Base-by-base conservation (phyloP, 2,113 vertebrate species). In the Indicator maculatus region DNA sequence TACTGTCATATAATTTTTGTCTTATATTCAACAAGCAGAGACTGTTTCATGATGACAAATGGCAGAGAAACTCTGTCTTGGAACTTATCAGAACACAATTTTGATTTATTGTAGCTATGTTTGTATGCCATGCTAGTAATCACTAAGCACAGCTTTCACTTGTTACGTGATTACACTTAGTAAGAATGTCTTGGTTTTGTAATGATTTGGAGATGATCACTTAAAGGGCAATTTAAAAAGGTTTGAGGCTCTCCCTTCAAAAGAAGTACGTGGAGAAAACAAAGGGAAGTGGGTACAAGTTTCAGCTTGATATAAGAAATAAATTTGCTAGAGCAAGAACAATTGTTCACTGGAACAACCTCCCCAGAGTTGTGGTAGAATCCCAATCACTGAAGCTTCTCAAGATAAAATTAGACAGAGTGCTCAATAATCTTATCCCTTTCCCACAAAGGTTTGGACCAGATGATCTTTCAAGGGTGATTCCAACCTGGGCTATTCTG, bases 211-310 rank as follows among this genome's bases (percentile, higher is more conserved):
- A 84, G 27, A 64, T 30, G 18, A 20, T 26, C 33, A 52, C 17
- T 65, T 67, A 39, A 79, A 89, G 38, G 8, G 47, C 58, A 41
- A 13, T 58, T 71, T 27, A 50, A 52, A 89, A 17, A 39, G 9
- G 33, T 50, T 5, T 5, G n/a, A 47, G n/a, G 27, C 4, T 73
- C 8, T 80, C 36, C 55, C 31, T 52, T 77, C 60, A 58, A 38
- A 45, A 61, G 61, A 5, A 85, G 24, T 33, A 39, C 5, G 15
- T 4, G 12, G 33, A 74, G 56, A 90, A 77, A 15, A 77, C n/a
- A 81, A 81, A 9, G 10, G 9, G 24, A 17, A 89, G 30, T 0
- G 0, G 58, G 17, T 60, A 21, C 1, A 77, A 60, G 7, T 39
- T 73, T 84, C 39, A 36, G 55, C 53, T 70, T 73, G 30, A 39